A percentile compares a stretch with the other conserved stretches of the same genome.
These are phyloP conservation scores for Bambusicola thoracicus DNA, from an alignment of 2,113 vertebrate species.

Conservation along the genomic window DNA sequence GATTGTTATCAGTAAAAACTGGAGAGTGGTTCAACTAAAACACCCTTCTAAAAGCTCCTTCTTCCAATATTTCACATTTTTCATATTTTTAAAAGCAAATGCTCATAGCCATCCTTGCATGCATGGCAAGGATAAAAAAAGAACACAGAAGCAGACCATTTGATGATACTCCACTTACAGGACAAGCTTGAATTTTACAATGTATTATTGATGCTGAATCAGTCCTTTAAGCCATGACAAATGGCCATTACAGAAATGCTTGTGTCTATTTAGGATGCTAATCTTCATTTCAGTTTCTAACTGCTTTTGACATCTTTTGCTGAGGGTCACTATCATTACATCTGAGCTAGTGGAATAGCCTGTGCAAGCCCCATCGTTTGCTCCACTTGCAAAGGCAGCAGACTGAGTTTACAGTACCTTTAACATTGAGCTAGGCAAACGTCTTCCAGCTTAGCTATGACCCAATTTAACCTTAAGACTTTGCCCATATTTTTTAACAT, in stretches of 20 bases:
- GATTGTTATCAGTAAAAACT: not conserved
- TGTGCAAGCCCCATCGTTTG: not conserved
- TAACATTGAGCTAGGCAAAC: not conserved
- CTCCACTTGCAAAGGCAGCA: not conserved
- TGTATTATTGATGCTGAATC: not conserved
- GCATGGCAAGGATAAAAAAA: not conserved
- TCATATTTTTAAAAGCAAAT: not conserved
- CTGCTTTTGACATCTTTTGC: slow-evolving; percentile 20
- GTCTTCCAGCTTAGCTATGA: slow-evolving; percentile 21
- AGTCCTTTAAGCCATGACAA: not conserved
- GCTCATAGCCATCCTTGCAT: not conserved
- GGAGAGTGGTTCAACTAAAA: not conserved
- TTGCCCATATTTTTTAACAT: not conserved
- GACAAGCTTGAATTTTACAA: not conserved
- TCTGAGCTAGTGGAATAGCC: not conserved
- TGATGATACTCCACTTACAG: not conserved
- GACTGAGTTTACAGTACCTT: slow-evolving; percentile 1
- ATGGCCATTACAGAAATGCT: not conserved
- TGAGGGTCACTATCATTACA: slow-evolving; percentile 27
- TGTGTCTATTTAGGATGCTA: slow-evolving; percentile 15
- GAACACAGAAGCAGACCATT: not conserved
- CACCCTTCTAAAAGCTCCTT: not conserved
- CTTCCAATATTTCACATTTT: not conserved
- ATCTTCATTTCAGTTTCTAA: slow-evolving; percentile 31
- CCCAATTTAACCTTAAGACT: slow-evolving; percentile 27